These are phyloP conservation scores for Emydura subglobosa DNA, from an alignment of 2,113 vertebrate species.

Conservation along the genomic window DNA sequence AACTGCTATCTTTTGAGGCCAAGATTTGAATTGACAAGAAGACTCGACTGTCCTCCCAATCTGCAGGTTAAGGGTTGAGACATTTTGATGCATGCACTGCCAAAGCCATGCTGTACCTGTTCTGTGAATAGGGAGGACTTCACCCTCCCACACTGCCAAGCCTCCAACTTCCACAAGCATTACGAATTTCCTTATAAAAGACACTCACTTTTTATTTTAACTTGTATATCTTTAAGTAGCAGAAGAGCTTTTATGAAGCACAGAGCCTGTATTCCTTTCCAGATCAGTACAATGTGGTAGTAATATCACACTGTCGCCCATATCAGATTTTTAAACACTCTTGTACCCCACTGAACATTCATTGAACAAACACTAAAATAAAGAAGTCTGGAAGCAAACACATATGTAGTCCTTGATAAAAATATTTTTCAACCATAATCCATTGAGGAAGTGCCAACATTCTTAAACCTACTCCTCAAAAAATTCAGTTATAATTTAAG, in stretches of 20 bases:
- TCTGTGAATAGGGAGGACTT: neutral
- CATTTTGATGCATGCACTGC: neutral
- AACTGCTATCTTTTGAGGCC: neutral
- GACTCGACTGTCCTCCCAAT: neutral
- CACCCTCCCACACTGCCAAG: neutral
- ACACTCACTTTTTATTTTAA: neutral
- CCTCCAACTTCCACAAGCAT: neutral
- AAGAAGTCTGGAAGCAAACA: neutral
- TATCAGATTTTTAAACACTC: neutral
- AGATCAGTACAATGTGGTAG: neutral
- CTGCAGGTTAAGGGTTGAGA: neutral
- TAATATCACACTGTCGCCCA: neutral
- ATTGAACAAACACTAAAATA: neutral
- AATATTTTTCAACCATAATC: constrained; percentile 9
- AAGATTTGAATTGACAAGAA: neutral
- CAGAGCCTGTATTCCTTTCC: too few species aligned
- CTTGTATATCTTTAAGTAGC: neutral
- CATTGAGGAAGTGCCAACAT: neutral
- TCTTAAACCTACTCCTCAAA: constrained; percentile 24
- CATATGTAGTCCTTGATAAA: neutral
- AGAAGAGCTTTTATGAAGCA: neutral
- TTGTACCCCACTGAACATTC: neutral
- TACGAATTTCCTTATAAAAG: neutral
- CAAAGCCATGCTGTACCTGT: neutral
- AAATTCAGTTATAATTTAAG: constrained; percentile 23